These are phyloP conservation scores for Pelobates cultripes DNA, from an alignment of 2,797 vertebrate species.

Conservation along the genomic window DNA sequence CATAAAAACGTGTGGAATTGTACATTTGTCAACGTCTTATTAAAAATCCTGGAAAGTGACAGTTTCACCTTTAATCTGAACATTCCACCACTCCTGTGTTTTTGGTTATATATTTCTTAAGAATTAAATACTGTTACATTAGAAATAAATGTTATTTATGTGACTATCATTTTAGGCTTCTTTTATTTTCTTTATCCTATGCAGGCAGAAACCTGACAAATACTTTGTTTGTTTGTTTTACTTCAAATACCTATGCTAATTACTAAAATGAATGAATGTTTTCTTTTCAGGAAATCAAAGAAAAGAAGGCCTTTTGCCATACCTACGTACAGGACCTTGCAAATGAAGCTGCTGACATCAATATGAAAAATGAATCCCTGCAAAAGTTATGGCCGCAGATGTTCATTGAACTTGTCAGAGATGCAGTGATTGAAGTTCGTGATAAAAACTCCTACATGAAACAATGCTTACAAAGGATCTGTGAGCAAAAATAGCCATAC, in stretches of 20 bases:
- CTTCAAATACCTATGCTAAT: constrained; percentile 9
- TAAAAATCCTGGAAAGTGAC: too few species aligned
- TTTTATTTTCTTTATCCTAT: constrained; percentile 3
- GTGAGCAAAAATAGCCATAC: constrained; percentile 68
- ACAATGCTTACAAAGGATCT: constrained; percentile 80
- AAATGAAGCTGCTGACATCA: constrained; percentile 85
- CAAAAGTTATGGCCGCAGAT: constrained; percentile 95
- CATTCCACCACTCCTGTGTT: too few species aligned
- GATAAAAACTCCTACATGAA: constrained; percentile 83
- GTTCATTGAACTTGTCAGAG: constrained; percentile 93
- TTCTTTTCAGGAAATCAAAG: constrained; percentile 71
- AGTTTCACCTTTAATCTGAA: too few species aligned
- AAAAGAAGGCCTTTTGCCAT: constrained; percentile 77
- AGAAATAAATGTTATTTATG: too few species aligned
- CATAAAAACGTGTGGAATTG: too few species aligned
- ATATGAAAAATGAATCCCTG: constrained; percentile 86
- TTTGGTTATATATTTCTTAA: too few species aligned
- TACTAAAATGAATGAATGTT: constrained; percentile 16
- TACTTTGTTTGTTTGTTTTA: not conserved
- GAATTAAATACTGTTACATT: too few species aligned
- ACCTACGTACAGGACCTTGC: constrained; percentile 84
- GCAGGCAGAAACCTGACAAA: not conserved
- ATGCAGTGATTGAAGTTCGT: constrained; percentile 89
- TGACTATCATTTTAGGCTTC: not conserved
- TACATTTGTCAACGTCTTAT: too few species aligned